Percentiles rank a stretch among this genome's conserved stretches.
phyloP scores from a whole-genome alignment of 2,888 invertebrate genomes.

The Bombyx huttoni region DNA sequence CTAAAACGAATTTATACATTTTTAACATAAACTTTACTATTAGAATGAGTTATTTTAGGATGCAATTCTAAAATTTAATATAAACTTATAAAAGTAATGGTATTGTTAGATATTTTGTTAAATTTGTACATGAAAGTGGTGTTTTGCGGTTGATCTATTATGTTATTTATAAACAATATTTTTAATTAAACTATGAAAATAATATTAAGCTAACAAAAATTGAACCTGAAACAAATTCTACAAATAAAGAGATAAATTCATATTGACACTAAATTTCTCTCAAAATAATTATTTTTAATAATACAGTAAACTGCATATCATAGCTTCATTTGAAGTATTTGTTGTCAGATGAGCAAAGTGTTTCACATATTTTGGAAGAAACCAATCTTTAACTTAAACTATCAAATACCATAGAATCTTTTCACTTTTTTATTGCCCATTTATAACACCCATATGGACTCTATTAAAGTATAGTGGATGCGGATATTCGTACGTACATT shows the following conservation, averaged over 20 bases:
- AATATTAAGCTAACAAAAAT: not conserved
- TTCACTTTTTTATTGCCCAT: too few species aligned
- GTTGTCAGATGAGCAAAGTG: not conserved
- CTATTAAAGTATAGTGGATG: slow-evolving; percentile 21
- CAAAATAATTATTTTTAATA: not conserved
- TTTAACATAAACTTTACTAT: too few species aligned
- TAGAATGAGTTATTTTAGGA: too few species aligned
- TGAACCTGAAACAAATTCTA: not conserved
- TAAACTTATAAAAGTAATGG: too few species aligned
- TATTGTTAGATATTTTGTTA: too few species aligned
- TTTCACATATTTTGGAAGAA: not conserved
- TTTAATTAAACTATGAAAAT: not conserved
- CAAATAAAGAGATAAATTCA: not conserved
- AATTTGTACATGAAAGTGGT: not conserved
- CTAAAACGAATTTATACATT: too few species aligned
- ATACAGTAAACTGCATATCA: too few species aligned
- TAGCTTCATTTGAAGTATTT: not conserved
- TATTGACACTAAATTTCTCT: not conserved
- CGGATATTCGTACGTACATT: slow-evolving; percentile 31
- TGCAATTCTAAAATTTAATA: too few species aligned
- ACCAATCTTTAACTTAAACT: not conserved
- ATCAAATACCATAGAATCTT: not conserved
- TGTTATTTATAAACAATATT: not conserved
- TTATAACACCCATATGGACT: slow-evolving; percentile 13
- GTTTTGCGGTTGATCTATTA: not conserved